Evolutionary conservation across 1,140 invertebrate species (phyloP), one percentile per base, ranked within the genome.

Genomic region (Brachionus calyciflorus): DNA sequence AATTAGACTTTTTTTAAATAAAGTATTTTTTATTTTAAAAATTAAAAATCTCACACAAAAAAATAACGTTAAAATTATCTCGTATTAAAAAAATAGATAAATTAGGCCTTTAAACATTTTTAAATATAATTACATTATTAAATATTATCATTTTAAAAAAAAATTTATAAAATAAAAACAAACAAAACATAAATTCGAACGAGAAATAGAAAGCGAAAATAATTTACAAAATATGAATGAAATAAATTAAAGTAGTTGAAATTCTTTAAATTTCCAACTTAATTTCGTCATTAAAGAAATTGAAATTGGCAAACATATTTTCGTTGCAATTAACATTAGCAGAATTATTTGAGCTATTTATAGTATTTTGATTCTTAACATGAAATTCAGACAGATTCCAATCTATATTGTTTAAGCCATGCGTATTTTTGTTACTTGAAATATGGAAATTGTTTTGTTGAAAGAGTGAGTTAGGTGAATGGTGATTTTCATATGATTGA

Each of bases 281-380:
- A 17, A 60, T 60, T 60, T 60, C 55, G 19, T 60, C 55, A 30
- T 37, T 60, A 37, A 60, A 60, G 37, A 60, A 60, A 21, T 60
- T 60, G 37, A 60, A 60, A 60, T 60, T 60, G 19, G 28, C 55
- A 60, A 60, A 60, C 33, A 60, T 37, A 33, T 37, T 60, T 7
- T 60, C 55, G 17, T 30, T 30, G 37, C 55, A 60, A 60, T 41
- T 60, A 1, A 60, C 55, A 17, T 26, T 7, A 0, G 30, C 10
- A 24, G 51, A 12, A 10, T 10, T 10, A 33, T 26, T 49, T 49
- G 12, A 12, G 28, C 24, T 33, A 21, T 30, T 37, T 3, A 9
- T 37, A 5, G 33, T 9, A 37, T 37, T 21, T 37, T n/a, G n/a
- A n/a, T n/a, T n/a, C n/a, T 60, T 60, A 17, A 33, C 55, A 3